Evolutionary conservation across 2,888 invertebrate genomes (phyloP).

Genomic region (Eupelmus urozonus): DNA sequence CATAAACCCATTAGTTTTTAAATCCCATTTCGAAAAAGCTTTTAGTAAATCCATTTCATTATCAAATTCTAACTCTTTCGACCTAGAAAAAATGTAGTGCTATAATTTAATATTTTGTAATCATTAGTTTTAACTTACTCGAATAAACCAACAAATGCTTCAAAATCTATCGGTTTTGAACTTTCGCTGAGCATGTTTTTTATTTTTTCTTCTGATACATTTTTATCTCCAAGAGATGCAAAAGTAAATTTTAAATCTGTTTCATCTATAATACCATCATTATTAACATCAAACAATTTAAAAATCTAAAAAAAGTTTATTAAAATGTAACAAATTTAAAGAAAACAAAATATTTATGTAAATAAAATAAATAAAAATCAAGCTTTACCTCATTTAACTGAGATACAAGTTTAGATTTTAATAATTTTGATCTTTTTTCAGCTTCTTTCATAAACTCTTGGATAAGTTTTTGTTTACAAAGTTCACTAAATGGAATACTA

Average conservation of each 20-base stretch:
- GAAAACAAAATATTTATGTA: background rate
- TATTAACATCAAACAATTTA: conserved; percentile 35
- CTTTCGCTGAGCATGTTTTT: conserved; percentile 37
- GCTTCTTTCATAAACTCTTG: conserved; percentile 20
- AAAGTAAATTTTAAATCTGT: conserved; percentile 40
- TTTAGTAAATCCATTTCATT: conserved; percentile 28
- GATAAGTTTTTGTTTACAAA: conserved; percentile 5
- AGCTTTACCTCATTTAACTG: conserved; percentile 40
- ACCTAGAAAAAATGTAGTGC: conserved; percentile 4
- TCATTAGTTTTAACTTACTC: conserved; percentile 29
- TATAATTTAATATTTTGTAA: background rate
- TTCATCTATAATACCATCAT: conserved; percentile 40
- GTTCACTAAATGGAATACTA: conserved; percentile 12
- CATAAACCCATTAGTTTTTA: conserved; percentile 19
- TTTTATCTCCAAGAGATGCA: conserved; percentile 38
- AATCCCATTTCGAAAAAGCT: conserved; percentile 47
- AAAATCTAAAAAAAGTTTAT: conserved; percentile 28
- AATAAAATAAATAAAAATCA: background rate
- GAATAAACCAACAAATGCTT: conserved; percentile 43
- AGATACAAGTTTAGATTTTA: conserved; percentile 27
- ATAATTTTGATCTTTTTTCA: conserved; percentile 6
- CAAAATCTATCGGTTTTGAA: conserved; percentile 25
- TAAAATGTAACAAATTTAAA: background rate
- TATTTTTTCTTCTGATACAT: conserved; percentile 45
- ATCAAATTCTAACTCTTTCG: conserved; percentile 45